phyloP scores from a whole-genome alignment of 2,113 vertebrate species.

The Paedocypris sp. region DNA sequence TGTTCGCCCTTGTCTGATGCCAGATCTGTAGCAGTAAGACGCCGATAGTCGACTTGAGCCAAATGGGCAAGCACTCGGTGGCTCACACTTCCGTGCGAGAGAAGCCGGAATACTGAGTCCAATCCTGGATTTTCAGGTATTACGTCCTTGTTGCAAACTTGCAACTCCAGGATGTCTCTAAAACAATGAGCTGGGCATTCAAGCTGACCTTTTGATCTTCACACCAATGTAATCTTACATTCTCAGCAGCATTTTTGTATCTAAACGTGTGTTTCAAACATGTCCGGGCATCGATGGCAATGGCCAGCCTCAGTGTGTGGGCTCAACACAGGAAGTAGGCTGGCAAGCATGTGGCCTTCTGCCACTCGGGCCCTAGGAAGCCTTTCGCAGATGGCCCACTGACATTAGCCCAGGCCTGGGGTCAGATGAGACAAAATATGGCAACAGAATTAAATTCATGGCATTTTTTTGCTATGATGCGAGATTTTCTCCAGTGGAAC shows the following conservation, averaged over 20 bases:
- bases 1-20: conserved; percentile 45
- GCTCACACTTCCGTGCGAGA: not conserved
- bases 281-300: conserved; percentile 6
- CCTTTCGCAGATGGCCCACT: conserved; percentile 32
- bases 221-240: not conserved
- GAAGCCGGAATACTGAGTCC: not conserved
- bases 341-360: conserved; percentile 28
- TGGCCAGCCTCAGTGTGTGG: conserved; percentile 13
- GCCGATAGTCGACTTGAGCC: conserved; percentile 5
- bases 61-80: not conserved
- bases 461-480: too few species aligned
- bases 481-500: conserved; percentile 27
- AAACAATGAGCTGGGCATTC: too few species aligned
- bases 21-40: conserved; percentile 35
- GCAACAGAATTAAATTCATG: conserved; percentile 16
- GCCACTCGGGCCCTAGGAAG: conserved; percentile 27
- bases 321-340: conserved; percentile 30
- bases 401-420: conserved; percentile 23
- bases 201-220: not conserved
- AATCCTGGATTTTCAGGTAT: not conserved
- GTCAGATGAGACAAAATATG: conserved; percentile 15
- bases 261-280: conserved; percentile 1
- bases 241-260: not conserved
- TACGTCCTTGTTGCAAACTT: too few species aligned
- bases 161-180: too few species aligned